Percentiles rank a stretch among this genome's conserved stretches.
Evolutionary conservation across 2,797 vertebrate species (phyloP).

Genomic region (Gila robusta): DNA sequence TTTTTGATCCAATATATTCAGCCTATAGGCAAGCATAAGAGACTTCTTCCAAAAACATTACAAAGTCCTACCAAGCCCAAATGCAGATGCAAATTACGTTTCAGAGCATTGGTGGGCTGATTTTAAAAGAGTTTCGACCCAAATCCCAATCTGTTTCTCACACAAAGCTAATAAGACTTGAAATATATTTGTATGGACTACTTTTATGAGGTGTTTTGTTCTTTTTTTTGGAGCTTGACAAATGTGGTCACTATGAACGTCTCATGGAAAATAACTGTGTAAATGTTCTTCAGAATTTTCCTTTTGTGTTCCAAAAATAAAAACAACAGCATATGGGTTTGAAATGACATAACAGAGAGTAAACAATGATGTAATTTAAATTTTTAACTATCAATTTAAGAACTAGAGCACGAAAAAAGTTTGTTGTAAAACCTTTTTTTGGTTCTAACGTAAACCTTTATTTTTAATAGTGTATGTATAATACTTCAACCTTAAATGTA

Average conservation of each 20-base stretch:
- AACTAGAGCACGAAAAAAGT: background rate
- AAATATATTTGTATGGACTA: background rate
- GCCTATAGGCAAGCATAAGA: background rate
- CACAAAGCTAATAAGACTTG: background rate
- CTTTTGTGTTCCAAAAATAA: background rate
- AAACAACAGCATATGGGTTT: too few relatives aligned
- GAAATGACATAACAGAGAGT: background rate
- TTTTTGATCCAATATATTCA: background rate
- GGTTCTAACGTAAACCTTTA: background rate
- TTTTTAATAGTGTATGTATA: background rate
- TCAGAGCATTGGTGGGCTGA: background rate
- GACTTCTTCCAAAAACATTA: background rate
- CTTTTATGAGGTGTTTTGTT: slow-evolving; percentile 20
- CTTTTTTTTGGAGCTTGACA: background rate
- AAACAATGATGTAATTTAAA: background rate
- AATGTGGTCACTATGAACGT: background rate
- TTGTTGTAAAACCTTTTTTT: background rate
- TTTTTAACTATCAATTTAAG: background rate
- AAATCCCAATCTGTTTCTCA: background rate
- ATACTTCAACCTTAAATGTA: background rate
- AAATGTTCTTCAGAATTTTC: background rate
- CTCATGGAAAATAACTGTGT: background rate
- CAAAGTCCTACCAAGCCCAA: background rate
- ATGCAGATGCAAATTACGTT: background rate
- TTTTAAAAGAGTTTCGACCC: background rate